Conservation (phyloP, 2,113 vertebrate genomes). For the Atractosteus spatula region DNA sequence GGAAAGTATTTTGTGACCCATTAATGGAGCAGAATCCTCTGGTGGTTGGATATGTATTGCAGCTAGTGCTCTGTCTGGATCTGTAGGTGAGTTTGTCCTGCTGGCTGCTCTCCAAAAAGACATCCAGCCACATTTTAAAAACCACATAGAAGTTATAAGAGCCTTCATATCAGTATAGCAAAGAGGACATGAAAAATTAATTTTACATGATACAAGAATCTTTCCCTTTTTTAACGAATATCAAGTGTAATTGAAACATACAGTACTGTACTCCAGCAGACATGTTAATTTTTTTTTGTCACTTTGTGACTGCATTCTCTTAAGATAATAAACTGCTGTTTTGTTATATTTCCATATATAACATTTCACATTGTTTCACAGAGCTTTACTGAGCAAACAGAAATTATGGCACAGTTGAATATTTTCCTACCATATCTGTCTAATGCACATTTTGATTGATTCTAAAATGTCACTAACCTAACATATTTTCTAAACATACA, state of each 20-base stretch:
- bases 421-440: too few relatives aligned
- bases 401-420: too few relatives aligned
- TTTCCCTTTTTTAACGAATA: slow-evolving; percentile 7
- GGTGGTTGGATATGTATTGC: slow-evolving; percentile 38
- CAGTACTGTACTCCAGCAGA: too few relatives aligned
- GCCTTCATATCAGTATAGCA: slow-evolving; percentile 32
- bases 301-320: too few relatives aligned
- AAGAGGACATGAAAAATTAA: slow-evolving; percentile 21
- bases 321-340: too few relatives aligned
- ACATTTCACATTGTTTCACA: not conserved
- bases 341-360: too few relatives aligned
- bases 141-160: slow-evolving; percentile 9
- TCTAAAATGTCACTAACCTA: too few relatives aligned
- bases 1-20: slow-evolving; percentile 43
- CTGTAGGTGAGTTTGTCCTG: not conserved
- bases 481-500: too few relatives aligned
- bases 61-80: slow-evolving; percentile 41
- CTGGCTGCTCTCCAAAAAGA: slow-evolving; percentile 32
- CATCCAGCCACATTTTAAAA: slow-evolving; percentile 2
- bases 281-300: too few relatives aligned
- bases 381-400: not conserved
- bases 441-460: too few relatives aligned
- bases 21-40: slow-evolving; percentile 35
- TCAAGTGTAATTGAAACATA: slow-evolving; percentile 14
- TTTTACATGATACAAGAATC: slow-evolving; percentile 14